Conservation (phyloP, 2,113 vertebrate genomes). For the Mandrillus leucophaeus region DNA sequence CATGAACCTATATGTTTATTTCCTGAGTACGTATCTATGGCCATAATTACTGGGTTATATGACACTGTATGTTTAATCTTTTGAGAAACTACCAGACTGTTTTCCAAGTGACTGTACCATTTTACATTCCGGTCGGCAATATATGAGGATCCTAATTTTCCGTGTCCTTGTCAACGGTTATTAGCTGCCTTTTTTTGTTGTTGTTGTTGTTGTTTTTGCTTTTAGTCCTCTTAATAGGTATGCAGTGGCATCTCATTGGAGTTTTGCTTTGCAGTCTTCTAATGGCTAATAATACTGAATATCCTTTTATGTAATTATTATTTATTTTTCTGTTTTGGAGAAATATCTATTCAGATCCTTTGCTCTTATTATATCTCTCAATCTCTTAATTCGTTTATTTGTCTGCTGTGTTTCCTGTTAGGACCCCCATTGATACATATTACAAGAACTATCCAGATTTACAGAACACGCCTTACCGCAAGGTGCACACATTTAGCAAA, state of each 20-base stretch:
- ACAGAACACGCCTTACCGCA: not conserved
- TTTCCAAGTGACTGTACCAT: not conserved
- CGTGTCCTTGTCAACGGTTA: not conserved
- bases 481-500: not conserved
- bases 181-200: not conserved
- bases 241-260: not conserved
- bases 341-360: not conserved
- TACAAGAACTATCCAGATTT: not conserved
- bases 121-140: not conserved
- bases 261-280: not conserved
- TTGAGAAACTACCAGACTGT: not conserved
- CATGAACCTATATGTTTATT: not conserved
- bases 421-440: not conserved
- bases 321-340: not conserved
- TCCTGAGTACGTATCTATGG: not conserved
- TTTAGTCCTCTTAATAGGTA: not conserved
- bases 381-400: not conserved
- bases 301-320: not conserved
- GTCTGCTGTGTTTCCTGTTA: not conserved
- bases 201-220: not conserved
- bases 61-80: not conserved
- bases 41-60: not conserved
- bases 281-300: not conserved
- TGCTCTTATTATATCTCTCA: not conserved
- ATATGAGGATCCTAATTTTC: not conserved